phyloP scores from a whole-genome alignment of 2,888 invertebrate species.

The Chirona hameri region DNA sequence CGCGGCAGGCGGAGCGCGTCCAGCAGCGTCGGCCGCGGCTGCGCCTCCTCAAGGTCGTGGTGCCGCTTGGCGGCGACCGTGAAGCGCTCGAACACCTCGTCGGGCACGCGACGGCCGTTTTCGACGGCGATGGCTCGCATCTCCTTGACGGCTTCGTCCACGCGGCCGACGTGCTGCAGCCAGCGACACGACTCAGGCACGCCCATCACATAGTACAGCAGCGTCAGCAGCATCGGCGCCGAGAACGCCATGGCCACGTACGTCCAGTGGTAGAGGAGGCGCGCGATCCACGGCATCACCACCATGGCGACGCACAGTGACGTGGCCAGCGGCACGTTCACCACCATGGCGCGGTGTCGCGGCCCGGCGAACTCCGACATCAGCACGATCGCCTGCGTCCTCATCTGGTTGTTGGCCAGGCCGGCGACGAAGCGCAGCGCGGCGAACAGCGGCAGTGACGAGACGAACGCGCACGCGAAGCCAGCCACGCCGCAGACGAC shows the following conservation, averaged over 20 bases:
- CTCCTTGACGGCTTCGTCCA: conserved; percentile 72
- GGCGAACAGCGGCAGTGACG: conserved; percentile 70
- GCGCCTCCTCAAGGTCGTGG: background rate
- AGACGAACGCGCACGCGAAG: conserved; percentile 66
- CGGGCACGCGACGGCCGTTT: conserved; percentile 70
- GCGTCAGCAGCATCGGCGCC: conserved; percentile 61
- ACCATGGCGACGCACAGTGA: conserved; percentile 79
- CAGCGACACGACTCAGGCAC: conserved; percentile 61
- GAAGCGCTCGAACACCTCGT: conserved; percentile 68
- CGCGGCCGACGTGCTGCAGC: conserved; percentile 79
- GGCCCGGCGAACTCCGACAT: conserved; percentile 52
- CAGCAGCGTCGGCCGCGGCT: background rate
- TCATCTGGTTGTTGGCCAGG: conserved; percentile 68
- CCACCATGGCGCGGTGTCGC: conserved; percentile 41
- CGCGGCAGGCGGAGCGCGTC: background rate
- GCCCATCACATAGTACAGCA: conserved; percentile 23
- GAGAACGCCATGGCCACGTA: conserved; percentile 70
- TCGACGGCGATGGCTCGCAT: conserved; percentile 74
- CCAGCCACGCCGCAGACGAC: conserved; percentile 66
- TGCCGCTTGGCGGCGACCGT: conserved; percentile 53
- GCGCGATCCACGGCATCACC: conserved; percentile 74
- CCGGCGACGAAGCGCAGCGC: conserved; percentile 79
- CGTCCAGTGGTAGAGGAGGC: conserved; percentile 76
- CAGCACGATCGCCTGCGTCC: conserved; percentile 82
- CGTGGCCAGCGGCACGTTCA: conserved; percentile 61